These are phyloP conservation scores for Takifugu flavidus DNA, from an alignment of 2,113 vertebrate genomes.

Conservation along the genomic window DNA sequence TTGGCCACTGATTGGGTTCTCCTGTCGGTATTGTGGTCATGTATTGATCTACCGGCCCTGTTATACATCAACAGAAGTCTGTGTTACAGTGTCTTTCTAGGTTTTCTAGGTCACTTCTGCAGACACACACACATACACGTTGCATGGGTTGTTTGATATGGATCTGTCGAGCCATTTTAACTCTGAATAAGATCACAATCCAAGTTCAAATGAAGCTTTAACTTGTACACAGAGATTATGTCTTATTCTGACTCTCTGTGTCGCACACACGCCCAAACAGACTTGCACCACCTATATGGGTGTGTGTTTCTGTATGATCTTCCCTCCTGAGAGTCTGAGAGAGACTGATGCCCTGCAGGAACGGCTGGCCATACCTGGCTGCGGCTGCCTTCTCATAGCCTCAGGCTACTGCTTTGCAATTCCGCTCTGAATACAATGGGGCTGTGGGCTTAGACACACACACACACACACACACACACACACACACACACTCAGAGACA, in stretches of 20 bases:
- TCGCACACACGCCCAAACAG: slow-evolving; percentile 36
- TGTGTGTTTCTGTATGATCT: slow-evolving; percentile 61
- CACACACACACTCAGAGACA: slow-evolving; percentile 18
- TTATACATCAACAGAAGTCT: slow-evolving; percentile 36
- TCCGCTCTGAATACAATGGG: slow-evolving; percentile 75
- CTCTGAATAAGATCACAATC: slow-evolving; percentile 37
- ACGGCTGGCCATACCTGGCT: slow-evolving; percentile 71
- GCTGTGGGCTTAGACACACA: slow-evolving; percentile 41
- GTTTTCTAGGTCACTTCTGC: slow-evolving; percentile 9
- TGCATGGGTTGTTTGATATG: slow-evolving; percentile 16
- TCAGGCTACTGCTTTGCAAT: slow-evolving; percentile 79
- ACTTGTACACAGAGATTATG: slow-evolving; percentile 6
- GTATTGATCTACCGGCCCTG: slow-evolving; percentile 56
- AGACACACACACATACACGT: slow-evolving; percentile 7
- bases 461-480: slow-evolving; percentile 26
- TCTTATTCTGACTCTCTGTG: slow-evolving; percentile 38
- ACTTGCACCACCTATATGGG: slow-evolving; percentile 44
- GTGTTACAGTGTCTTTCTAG: slow-evolving; percentile 27
- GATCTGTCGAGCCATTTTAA: slow-evolving; percentile 39
- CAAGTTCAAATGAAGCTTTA: slow-evolving; percentile 31
- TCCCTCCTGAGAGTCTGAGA: slow-evolving; percentile 71
- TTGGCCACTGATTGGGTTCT: slow-evolving; percentile 42
- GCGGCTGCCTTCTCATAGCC: slow-evolving; percentile 70
- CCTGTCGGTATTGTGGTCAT: slow-evolving; percentile 46
- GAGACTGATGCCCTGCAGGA: slow-evolving; percentile 74